Evolutionary conservation across 2,113 vertebrate species (phyloP).

Genomic region (Brachypteracias leptosomus): DNA sequence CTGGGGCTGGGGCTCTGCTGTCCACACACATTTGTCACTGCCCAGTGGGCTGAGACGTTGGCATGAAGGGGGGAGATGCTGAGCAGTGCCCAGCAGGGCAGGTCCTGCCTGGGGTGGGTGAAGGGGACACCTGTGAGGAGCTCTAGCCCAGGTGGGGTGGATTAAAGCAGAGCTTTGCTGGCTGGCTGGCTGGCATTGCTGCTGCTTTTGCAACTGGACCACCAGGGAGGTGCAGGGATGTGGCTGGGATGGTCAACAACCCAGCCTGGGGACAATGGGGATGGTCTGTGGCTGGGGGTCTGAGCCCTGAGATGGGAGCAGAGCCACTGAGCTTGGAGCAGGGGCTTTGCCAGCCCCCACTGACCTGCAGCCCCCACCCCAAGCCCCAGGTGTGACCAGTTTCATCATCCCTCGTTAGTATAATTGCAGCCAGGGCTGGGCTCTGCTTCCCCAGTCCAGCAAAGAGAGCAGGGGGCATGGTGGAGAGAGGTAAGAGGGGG

Average conservation of each 20-base stretch:
- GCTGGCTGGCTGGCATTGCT: neutral
- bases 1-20: neutral
- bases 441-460: fast-evolving
- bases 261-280: fast-evolving
- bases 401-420: neutral
- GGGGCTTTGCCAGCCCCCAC: neutral
- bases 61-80: fast-evolving
- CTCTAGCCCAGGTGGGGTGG: neutral
- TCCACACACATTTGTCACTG: neutral
- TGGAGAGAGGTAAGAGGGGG: neutral
- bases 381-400: neutral
- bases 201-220: neutral
- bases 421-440: neutral
- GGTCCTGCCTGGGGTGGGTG: neutral
- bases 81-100: fast-evolving
- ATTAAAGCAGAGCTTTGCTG: neutral
- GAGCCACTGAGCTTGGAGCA: neutral
- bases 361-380: neutral
- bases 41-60: neutral
- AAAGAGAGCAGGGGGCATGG: fast-evolving
- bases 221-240: fast-evolving
- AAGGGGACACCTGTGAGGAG: neutral
- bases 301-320: neutral
- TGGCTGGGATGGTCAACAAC: neutral
- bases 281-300: fast-evolving